Conservation (phyloP, 2,888 invertebrate species). For the Heliothis peltigera region DNA sequence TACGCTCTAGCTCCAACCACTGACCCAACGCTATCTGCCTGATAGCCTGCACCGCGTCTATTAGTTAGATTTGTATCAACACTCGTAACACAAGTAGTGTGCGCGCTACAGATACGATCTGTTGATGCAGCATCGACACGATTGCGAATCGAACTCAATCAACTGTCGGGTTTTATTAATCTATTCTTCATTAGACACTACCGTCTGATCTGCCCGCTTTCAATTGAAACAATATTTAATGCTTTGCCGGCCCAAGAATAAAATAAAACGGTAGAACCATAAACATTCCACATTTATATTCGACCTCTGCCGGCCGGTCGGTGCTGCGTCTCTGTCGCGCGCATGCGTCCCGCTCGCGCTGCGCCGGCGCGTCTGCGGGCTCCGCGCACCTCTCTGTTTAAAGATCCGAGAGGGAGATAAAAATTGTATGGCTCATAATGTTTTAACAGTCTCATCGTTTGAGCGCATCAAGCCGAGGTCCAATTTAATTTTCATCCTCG, state of each 20-base stretch:
- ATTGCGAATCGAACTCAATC: conserved; percentile 85
- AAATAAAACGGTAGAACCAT: conserved; percentile 90
- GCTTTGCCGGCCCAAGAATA: conserved; percentile 86
- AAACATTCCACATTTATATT: conserved; percentile 90
- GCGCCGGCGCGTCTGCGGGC: conserved; percentile 86
- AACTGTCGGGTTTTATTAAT: conserved; percentile 82
- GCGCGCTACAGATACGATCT: conserved; percentile 58
- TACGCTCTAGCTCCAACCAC: conserved; percentile 38
- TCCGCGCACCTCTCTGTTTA: conserved; percentile 77
- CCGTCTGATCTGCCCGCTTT: conserved; percentile 86
- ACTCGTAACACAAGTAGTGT: conserved; percentile 80
- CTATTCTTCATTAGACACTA: conserved; percentile 85
- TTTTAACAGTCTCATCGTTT: conserved; percentile 84
- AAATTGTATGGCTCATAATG: conserved; percentile 87
- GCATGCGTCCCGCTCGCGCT: conserved; percentile 77
- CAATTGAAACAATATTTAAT: conserved; percentile 90
- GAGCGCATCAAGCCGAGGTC: conserved; percentile 66
- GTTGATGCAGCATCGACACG: conserved; percentile 66
- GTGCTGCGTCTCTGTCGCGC: conserved; percentile 70
- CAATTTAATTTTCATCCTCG: conserved; percentile 85
- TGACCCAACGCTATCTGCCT: conserved; percentile 3
- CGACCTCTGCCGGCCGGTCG: conserved; percentile 87
- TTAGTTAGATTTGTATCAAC: conserved; percentile 67
- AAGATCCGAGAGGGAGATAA: conserved; percentile 86
- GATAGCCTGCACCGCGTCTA: conserved; percentile 41